A percentile compares a stretch with the other conserved stretches of the same genome.
Evolutionary conservation across 2,113 vertebrate genomes (phyloP).

Genomic region (Anarrhichthys ocellatus): DNA sequence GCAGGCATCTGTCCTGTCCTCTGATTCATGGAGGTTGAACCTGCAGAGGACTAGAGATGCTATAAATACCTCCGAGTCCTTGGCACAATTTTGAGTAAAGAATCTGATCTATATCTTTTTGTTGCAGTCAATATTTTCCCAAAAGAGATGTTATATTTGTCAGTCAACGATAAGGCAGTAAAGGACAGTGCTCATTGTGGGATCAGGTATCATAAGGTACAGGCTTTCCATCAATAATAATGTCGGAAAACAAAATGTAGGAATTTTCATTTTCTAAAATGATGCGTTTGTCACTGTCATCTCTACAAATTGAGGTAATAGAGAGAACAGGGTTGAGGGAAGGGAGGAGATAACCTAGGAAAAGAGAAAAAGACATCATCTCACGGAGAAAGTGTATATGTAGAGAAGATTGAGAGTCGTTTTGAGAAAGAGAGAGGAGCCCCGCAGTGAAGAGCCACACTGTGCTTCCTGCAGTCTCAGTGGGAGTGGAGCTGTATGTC

Average conservation of each 20-base stretch:
- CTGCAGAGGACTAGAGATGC: background rate
- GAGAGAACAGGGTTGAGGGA: background rate
- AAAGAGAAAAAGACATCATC: background rate
- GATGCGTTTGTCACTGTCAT: background rate
- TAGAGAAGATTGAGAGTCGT: background rate
- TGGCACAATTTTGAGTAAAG: background rate
- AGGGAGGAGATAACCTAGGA: background rate
- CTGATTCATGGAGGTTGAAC: constrained; percentile 26
- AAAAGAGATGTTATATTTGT: background rate
- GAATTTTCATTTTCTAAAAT: background rate
- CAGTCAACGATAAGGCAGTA: background rate
- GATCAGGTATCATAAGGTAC: background rate
- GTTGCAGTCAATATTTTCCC: background rate
- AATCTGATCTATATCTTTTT: background rate
- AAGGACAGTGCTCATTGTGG: background rate
- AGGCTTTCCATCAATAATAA: background rate
- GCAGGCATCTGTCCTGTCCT: constrained; percentile 14
- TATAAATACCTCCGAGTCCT: background rate
- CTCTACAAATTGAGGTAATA: background rate
- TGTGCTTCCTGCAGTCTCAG: constrained; percentile 45
- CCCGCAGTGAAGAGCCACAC: constrained; percentile 18
- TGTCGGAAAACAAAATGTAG: background rate
- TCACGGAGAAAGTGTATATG: background rate
- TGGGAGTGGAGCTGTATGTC: constrained; percentile 67
- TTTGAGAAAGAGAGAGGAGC: constrained; percentile 7